Evolutionary conservation across 2,797 vertebrate species (phyloP).

Genomic region (Thripadectes ignobilis): DNA sequence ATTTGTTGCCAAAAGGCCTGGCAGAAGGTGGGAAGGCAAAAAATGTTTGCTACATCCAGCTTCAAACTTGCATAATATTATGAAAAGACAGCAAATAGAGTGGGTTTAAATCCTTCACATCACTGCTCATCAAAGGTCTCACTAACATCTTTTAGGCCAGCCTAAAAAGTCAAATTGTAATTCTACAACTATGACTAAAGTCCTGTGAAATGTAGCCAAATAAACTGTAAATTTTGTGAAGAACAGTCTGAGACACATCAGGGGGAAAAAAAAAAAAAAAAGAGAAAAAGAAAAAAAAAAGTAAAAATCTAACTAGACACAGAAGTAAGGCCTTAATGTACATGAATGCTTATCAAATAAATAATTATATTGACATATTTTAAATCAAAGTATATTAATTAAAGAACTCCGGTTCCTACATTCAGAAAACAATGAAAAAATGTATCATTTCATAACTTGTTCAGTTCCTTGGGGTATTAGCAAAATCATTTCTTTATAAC

Average conservation of each 20-base stretch:
- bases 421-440: not conserved
- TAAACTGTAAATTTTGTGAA: not conserved
- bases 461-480: not conserved
- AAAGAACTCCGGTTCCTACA: not conserved
- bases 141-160: not conserved
- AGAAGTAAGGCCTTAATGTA: not conserved
- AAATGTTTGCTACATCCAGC: not conserved
- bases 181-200: not conserved
- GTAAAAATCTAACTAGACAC: not conserved
- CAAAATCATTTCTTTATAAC: not conserved
- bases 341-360: not conserved
- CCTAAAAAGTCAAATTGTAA: not conserved
- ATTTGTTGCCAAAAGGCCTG: not conserved
- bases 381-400: not conserved
- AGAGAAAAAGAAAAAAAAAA: not conserved
- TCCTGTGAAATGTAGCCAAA: not conserved
- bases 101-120: not conserved
- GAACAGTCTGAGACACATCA: not conserved
- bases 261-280: not conserved
- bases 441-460: not conserved
- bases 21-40: not conserved
- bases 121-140: not conserved
- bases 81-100: not conserved
- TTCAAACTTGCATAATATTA: not conserved
- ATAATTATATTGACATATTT: not conserved